Evolutionary conservation across 2,113 vertebrate species (phyloP), one percentile per base, ranked within the genome.

Genomic region (Gallinago paraguaiae): DNA sequence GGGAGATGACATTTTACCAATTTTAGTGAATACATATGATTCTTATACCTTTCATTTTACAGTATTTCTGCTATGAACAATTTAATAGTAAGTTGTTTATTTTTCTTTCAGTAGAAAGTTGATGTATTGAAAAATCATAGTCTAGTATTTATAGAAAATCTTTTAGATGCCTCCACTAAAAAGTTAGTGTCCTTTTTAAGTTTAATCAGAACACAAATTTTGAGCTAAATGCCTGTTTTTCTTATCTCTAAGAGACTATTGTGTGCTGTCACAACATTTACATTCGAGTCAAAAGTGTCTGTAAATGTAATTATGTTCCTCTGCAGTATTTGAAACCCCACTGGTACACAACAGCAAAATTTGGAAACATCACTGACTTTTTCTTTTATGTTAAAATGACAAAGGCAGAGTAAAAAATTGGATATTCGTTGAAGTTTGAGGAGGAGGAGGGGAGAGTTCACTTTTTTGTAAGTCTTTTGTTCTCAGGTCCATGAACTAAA

Each of bases 291-390:
- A 80, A 16, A 93, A 88, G 50, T 69, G 20, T 60, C 57, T 83
- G 22, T 61, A 80, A 90, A 77, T 76, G 43, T 86, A 82, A 72
- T 96, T 94, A 82, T 43, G 31, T 91, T 92, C 68, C 50, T 90
- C 71, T 83, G 54, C 50, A 70, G 24, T 33, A 41, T 67, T 90
- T 92, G 87, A 93, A 96, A 93, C 63, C 59, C 30, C 33, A 41
- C 31, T 39, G 65, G 37, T 80, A 27, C 54, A 67, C 56, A 87
- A 64, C 50, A 88, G 24, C 89, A 84, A 80, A 91, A 91, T 54
- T 65, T 69, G 65, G 76, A 93, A 82, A 72, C 75, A 68, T 75
- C 69, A 68, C 85, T 39, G 82, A 41, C 60, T 54, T 76, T 80
- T 92, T 37, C 65, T 82, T 80, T 83, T 70, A 69, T 79, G 30